Evolutionary conservation across 2,888 invertebrate genomes (phyloP), one percentile per base, ranked within the genome.

Genomic region (Lamellibrachia satsuma): DNA sequence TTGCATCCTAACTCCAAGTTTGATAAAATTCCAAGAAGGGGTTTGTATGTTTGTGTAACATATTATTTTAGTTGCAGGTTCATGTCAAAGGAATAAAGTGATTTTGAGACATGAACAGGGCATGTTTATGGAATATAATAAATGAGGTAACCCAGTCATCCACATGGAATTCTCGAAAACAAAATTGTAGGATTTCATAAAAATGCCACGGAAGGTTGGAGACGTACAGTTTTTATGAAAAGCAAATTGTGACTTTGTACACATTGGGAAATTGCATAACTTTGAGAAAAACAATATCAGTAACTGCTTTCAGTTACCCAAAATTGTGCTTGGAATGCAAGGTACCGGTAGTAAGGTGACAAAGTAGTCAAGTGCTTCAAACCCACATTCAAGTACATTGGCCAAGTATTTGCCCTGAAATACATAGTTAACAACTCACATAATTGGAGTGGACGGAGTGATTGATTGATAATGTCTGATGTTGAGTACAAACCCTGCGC

Each of bases 381-480:
- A n/a, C 75, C 22, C 75, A 22, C 75, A 75, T 75, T 75, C 75
- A 75, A 75, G 75, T 75, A 22, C 75, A 22, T 75, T 75, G 75
- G n/a, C 75, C 75, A 15, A 75, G 75, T 75, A 75, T 75, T 75
- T 75, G 75, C 75, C 75, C 75, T 75, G 22, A n/a, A 39, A 39
- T 39, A 39, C 39, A 75, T 75, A n/a, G 75, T 75, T n/a, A 75
- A 75, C 75, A 75, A 75, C 75, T 22, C 75, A 75, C 75, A 75
- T 75, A 75, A 75, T 75, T 75, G 75, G 22, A 75, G 75, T 75
- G 75, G 75, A 75, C 75, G n/a, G 22, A 75, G n/a, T 75, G 75
- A 75, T 75, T 75, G 75, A 75, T 75, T 75, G 75, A 75, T 75
- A 75, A 75, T 75, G 75, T 75, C 75, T 75, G 3, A 22, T 11